Conservation (phyloP, 2,888 invertebrate genomes). For the Malthinus flaveolus region DNA sequence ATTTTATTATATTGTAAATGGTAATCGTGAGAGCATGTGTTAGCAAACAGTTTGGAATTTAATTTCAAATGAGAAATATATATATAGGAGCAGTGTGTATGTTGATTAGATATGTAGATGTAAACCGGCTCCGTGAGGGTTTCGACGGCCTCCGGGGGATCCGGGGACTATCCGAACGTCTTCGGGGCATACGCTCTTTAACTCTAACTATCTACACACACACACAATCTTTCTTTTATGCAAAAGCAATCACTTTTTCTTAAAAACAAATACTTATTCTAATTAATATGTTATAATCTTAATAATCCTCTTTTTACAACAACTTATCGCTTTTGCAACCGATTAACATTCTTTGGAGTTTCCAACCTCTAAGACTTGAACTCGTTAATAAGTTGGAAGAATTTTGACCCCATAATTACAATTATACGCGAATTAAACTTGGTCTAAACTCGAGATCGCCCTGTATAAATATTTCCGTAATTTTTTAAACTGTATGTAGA, state of each 20-base stretch:
- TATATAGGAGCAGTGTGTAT: constrained; percentile 28
- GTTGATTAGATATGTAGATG: constrained; percentile 36
- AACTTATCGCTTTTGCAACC: too few species aligned
- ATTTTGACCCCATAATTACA: too few species aligned
- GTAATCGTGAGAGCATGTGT: constrained; percentile 39
- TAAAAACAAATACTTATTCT: not conserved
- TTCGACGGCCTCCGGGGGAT: constrained; percentile 26
- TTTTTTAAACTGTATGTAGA: too few species aligned
- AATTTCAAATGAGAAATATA: constrained; percentile 33
- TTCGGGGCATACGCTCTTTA: constrained; percentile 20
- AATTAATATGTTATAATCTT: too few species aligned
- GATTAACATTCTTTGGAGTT: too few species aligned
- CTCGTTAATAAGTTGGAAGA: too few species aligned
- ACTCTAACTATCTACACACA: constrained; percentile 23
- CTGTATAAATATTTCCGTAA: too few species aligned
- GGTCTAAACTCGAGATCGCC: too few species aligned
- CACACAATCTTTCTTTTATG: constrained; percentile 27
- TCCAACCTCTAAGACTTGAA: too few species aligned
- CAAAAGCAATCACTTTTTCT: constrained; percentile 28
- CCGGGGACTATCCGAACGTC: constrained; percentile 30
- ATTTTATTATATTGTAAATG: constrained; percentile 41
- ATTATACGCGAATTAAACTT: too few species aligned
- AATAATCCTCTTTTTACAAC: too few species aligned
- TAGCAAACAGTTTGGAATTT: constrained; percentile 38
- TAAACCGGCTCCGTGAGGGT: constrained; percentile 33